Evolutionary conservation across 2,888 invertebrate genomes (phyloP).

Genomic region (Halocaridina rubra): DNA sequence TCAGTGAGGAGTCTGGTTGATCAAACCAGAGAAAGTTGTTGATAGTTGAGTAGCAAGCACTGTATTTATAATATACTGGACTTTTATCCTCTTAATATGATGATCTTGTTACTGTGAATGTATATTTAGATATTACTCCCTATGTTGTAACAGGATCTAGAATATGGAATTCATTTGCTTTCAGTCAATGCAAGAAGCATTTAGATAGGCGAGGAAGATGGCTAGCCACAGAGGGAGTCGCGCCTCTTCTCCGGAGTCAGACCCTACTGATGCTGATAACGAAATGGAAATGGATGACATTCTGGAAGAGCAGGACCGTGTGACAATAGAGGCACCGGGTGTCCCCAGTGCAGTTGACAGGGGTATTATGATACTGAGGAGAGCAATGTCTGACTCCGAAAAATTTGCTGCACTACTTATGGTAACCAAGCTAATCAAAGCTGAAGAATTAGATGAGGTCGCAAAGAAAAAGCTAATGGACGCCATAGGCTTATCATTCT

Average conservation of each 20-base stretch:
- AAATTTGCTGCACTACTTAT: constrained; percentile 91
- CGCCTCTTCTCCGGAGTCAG: constrained; percentile 14
- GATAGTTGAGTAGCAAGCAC: too few species aligned
- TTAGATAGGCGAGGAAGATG: constrained; percentile 20
- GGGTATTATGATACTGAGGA: constrained; percentile 80
- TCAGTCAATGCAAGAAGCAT: constrained; percentile 24
- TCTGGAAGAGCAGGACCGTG: background rate
- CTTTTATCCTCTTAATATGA: too few species aligned
- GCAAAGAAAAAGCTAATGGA: constrained; percentile 85
- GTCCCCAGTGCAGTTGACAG: constrained; percentile 17
- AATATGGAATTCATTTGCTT: constrained; percentile 26
- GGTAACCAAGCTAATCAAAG: constrained; percentile 83
- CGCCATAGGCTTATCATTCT: constrained; percentile 88
- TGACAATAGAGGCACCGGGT: background rate
- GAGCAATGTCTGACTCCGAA: constrained; percentile 86
- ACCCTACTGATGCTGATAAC: constrained; percentile 16
- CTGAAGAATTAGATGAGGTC: constrained; percentile 81
- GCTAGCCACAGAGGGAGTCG: constrained; percentile 27
- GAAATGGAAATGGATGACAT: constrained; percentile 38
- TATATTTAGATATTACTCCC: too few species aligned
- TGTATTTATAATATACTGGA: too few species aligned
- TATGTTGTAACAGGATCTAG: too few species aligned
- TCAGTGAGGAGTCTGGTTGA: too few species aligned
- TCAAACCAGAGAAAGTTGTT: too few species aligned
- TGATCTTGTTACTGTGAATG: too few species aligned